Percentiles rank a stretch among this genome's conserved stretches.
Conservation (phyloP, 30 jellyfish, hydroid and myxozoan species). For the Cassiopea andromeda region DNA sequence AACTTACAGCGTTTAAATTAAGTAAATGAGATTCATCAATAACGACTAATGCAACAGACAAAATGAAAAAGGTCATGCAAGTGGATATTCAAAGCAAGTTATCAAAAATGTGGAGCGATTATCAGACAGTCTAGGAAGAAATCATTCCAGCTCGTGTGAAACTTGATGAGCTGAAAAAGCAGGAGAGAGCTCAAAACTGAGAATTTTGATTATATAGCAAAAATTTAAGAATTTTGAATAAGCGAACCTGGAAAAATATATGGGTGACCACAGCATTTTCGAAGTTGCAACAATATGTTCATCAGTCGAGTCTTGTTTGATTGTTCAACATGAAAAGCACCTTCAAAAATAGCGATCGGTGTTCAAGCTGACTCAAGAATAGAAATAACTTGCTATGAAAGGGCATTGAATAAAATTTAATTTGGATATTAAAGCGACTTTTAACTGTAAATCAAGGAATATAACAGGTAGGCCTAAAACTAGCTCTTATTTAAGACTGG, state of each 20-base stretch:
- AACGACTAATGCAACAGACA: too few relatives aligned
- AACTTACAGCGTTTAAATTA: too few relatives aligned
- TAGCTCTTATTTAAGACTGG: too few relatives aligned
- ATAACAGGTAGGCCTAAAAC: too few relatives aligned
- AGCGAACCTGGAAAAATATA: conserved; percentile 91
- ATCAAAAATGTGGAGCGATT: too few relatives aligned
- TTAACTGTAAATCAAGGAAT: too few relatives aligned
- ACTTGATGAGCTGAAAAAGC: neutral
- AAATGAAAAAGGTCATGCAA: too few relatives aligned
- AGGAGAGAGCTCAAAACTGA: neutral
- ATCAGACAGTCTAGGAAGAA: neutral
- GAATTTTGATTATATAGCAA: neutral
- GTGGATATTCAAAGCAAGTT: too few relatives aligned
- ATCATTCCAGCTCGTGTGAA: neutral
- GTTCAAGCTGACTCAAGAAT: neutral
- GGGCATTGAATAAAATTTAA: too few relatives aligned
- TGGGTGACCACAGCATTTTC: conserved; percentile 97
- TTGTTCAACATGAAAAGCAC: conserved; percentile 65
- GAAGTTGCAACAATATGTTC: conserved; percentile 88
- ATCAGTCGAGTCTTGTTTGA: conserved; percentile 80
- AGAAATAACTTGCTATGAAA: neutral
- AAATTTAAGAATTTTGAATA: neutral
- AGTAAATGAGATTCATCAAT: too few relatives aligned
- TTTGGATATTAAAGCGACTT: too few relatives aligned
- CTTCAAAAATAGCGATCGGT: conserved; percentile 17